Percentiles rank a stretch among this genome's conserved stretches.
phyloP scores from a whole-genome alignment of 1,140 invertebrate genomes.

The Scaptomyza pallida region DNA sequence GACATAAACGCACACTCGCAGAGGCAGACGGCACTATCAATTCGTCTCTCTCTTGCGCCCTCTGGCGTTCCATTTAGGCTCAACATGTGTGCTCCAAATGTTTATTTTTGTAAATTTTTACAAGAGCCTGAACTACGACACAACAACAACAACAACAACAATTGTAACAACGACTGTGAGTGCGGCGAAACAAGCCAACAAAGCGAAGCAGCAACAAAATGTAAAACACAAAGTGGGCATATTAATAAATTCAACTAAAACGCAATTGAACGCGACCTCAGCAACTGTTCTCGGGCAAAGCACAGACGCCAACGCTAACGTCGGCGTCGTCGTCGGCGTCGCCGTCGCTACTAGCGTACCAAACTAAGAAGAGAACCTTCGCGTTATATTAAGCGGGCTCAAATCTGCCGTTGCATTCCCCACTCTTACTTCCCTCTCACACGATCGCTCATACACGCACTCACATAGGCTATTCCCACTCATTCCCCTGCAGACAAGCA shows the following conservation, averaged over 20 bases:
- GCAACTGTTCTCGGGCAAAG: constrained; percentile 7
- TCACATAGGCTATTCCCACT: constrained; percentile 14
- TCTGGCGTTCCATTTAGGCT: constrained; percentile 20
- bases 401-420: constrained; percentile 46
- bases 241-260: constrained; percentile 63
- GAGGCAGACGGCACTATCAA: background rate
- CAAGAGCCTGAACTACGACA: constrained; percentile 57
- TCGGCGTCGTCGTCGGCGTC: constrained; percentile 1
- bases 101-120: constrained; percentile 56
- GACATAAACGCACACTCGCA: constrained; percentile 16
- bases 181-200: constrained; percentile 36
- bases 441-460: background rate
- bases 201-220: constrained; percentile 28
- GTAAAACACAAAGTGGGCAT: constrained; percentile 46
- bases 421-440: constrained; percentile 25
- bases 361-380: constrained; percentile 33
- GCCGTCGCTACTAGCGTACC: constrained; percentile 20
- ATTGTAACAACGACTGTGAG: constrained; percentile 33
- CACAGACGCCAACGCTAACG: constrained; percentile 19
- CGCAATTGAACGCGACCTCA: constrained; percentile 61
- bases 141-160: constrained; percentile 24
- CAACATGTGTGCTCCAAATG: constrained; percentile 81
- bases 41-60: constrained; percentile 4
- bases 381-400: constrained; percentile 65
- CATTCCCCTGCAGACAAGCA: constrained; percentile 37